Base-by-base conservation (phyloP, 1,140 invertebrate species). In the Bombus soroeensis region DNA sequence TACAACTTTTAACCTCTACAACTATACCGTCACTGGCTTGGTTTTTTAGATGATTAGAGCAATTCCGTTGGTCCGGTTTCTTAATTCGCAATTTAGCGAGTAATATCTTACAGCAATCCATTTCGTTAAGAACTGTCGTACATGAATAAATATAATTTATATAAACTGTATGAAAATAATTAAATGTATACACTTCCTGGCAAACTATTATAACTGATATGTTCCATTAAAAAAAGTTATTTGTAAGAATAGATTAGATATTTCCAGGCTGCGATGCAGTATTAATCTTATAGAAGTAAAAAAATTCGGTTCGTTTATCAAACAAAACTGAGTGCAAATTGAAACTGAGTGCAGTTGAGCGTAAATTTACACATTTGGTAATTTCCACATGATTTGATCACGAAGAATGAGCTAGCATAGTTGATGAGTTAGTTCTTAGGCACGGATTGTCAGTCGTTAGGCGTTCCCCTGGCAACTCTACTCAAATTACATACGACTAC, bases 391-490 rank as follows among this genome's bases (percentile, higher is more conserved):
- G 28, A 62, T 62, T 62, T 12, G 3, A n/a, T 12, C 12, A 62
- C 9, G 59, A n/a, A 39, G 2, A 71, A 41, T 43, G 28, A 43
- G 32, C 5, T n/a, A 41, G 3, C 12, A 32, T 41, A 25, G 15
- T 41, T 62, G 5, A 66, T 41, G 39, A 43, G n/a, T 73, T 62
- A 25, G 47, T 53, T 22, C 6, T 53, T 59, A 13, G 10, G 32
- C n/a, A n/a, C 2, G 1, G 13, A 32, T 37, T 71, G 43, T 43
- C 28, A 86, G 86, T 87, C 74, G 75, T 86, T 75, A 86, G 32
- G 68, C 73, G 87, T 89, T 64, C n/a, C 88, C 88, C 37, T 86
- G 64, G 87, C 22, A 89, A 89, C 88, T 34, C 37, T n/a, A 66
- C 59, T 80, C 37, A 68, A 43, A 13, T 88, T 43, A 64, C 32